Conservation (phyloP, 1,140 invertebrate species). For the Conus ventricosus region DNA sequence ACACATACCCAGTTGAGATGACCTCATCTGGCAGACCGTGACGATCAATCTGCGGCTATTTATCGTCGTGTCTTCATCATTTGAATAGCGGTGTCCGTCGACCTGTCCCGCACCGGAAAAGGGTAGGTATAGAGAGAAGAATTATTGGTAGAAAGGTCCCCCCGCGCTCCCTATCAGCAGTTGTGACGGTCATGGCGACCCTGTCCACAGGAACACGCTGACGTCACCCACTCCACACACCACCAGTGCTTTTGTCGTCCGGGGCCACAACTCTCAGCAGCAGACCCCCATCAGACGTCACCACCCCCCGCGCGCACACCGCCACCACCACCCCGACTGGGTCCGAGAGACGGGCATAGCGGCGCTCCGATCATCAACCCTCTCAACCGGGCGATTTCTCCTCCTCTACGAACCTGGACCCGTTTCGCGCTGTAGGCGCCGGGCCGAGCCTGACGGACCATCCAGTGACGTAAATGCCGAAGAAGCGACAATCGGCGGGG, state of each 20-base stretch:
- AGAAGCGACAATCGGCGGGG: background rate
- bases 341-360: background rate
- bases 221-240: background rate
- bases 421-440: too few species aligned
- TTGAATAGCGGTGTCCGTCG: background rate
- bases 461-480: slow-evolving; percentile 4
- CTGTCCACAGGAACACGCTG: background rate
- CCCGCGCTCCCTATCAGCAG: background rate
- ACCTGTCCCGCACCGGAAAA: too few species aligned
- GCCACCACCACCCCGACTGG: background rate
- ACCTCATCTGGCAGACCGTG: slow-evolving; percentile 15
- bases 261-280: background rate
- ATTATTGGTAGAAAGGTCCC: too few species aligned
- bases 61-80: too few species aligned
- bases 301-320: background rate
- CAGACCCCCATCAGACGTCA: background rate
- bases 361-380: background rate
- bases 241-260: background rate
- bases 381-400: background rate
- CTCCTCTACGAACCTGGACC: background rate
- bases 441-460: background rate
- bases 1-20: slow-evolving; percentile 30
- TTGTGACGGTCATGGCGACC: background rate
- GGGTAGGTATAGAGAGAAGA: too few species aligned
- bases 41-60: background rate